Base-by-base conservation (phyloP, 2,113 vertebrate species). In the Ceratotherium simum region DNA sequence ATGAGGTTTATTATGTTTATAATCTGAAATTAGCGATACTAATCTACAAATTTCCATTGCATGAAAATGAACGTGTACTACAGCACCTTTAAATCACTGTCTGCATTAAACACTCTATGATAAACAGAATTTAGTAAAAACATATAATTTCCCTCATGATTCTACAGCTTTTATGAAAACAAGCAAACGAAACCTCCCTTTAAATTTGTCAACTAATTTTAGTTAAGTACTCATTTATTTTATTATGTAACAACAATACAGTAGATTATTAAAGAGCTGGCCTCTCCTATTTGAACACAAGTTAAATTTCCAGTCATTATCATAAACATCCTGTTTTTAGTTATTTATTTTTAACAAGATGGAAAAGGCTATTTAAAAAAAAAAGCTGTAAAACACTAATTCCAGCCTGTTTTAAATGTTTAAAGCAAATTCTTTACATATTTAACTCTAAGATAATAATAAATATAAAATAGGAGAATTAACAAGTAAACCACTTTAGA, bases 391-490 rank as follows among this genome's bases (percentile, higher is more conserved):
- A 65, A 80, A 93, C 10, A 96, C 33, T 25, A 96, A 96, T 65
- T 73, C 23, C 33, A 64, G 33, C 8, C 48, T 56, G 1, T 17
- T 88, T 27, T 65, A 94, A 95, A 96, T 54, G 36, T 85, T 91
- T 69, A 91, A 91, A 54, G 62, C 29, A 86, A 98, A 98, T 97
- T 98, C 58, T 96, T 97, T 94, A 90, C 95, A 94, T 83, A 97
- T 96, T 98, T 92, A 98, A 64, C 58, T 97, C 51, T 62, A 89
- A 98, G 78, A 98, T 96, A 98, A 86, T 83, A 97, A 91, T 97
- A 98, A 98, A 98, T 96, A 98, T 88, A 98, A 97, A 98, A 96
- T 96, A 96, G 79, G 83, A 96, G 78, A 97, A 94, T 80, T 97
- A 98, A 98, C 82, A 98, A 98, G 95, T 93, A 97, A 97, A 96